Evolutionary conservation across 2,797 vertebrate genomes (phyloP).

Genomic region (Oryzias dopingdopingensis): DNA sequence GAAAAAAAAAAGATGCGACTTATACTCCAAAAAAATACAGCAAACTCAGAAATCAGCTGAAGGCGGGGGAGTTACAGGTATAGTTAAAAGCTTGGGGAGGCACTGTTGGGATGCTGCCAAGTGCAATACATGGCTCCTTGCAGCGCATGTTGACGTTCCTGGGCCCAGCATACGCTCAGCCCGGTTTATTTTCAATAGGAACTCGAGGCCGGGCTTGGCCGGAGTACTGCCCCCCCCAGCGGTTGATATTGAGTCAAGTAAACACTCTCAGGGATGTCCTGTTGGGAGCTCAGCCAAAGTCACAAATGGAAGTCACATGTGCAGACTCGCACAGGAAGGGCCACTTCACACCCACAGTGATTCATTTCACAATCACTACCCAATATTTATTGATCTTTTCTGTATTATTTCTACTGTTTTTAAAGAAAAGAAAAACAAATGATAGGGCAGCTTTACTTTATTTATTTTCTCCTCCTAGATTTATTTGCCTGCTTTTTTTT

Average conservation of each 20-base stretch:
- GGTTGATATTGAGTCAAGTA: constrained; percentile 79
- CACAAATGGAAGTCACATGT: constrained; percentile 78
- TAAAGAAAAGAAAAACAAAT: background rate
- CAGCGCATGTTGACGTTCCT: constrained; percentile 68
- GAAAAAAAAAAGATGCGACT: too few relatives aligned
- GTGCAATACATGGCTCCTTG: constrained; percentile 60
- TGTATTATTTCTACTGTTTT: background rate
- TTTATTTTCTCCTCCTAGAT: constrained; percentile 8
- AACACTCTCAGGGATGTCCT: constrained; percentile 82
- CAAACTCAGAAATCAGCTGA: constrained; percentile 70
- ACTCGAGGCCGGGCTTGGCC: constrained; percentile 44
- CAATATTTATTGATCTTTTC: constrained; percentile 28
- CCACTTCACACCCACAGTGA: constrained; percentile 47
- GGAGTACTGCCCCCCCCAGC: constrained; percentile 15
- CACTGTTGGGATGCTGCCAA: constrained; percentile 57
- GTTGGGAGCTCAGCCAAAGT: constrained; percentile 75
- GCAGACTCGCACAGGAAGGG: constrained; percentile 60
- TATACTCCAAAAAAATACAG: too few relatives aligned
- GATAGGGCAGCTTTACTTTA: background rate
- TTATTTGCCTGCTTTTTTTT: too few relatives aligned
- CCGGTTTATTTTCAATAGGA: constrained; percentile 78
- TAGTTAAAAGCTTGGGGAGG: constrained; percentile 87
- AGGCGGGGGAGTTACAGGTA: constrained; percentile 87
- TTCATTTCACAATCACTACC: too few relatives aligned
- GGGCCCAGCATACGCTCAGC: constrained; percentile 53